A percentile compares a stretch with the other conserved stretches of the same genome.
Evolutionary conservation across 2,888 invertebrate species (phyloP).

Genomic region (Hirudinaria manillensis): DNA sequence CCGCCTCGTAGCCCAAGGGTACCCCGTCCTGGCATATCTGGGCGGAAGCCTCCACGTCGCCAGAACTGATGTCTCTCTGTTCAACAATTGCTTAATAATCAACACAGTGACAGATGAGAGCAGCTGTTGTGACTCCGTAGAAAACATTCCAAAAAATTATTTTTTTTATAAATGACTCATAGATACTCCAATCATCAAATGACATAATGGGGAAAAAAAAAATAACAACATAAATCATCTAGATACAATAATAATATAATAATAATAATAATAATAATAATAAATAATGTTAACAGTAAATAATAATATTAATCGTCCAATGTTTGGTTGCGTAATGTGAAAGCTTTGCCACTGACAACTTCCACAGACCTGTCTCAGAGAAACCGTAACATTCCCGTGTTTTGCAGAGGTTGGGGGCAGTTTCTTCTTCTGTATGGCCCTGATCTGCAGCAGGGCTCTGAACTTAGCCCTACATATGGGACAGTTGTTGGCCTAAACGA

Average conservation of each 20-base stretch:
- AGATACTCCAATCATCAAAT: background rate
- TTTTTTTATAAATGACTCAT: background rate
- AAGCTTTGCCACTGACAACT: background rate
- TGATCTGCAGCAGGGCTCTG: constrained; percentile 86
- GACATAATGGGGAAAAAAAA: background rate
- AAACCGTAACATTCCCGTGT: background rate
- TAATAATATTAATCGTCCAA: too few species aligned
- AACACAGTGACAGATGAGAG: background rate
- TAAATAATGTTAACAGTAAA: too few species aligned
- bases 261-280: too few species aligned
- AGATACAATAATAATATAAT: background rate
- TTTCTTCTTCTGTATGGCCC: constrained; percentile 73
- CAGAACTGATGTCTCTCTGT: constrained; percentile 29
- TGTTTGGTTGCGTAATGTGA: background rate
- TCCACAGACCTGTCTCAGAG: background rate
- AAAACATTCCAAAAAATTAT: background rate
- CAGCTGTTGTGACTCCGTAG: background rate
- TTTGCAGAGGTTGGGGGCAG: background rate
- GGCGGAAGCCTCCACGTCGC: constrained; percentile 46
- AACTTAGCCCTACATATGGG: constrained; percentile 99
- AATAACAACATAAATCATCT: background rate
- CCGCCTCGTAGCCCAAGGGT: constrained; percentile 85
- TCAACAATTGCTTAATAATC: background rate
- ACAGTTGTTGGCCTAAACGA: constrained; percentile 76
- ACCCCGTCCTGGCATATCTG: constrained; percentile 65